Evolutionary conservation across 2,888 invertebrate species (phyloP).

Genomic region (Drosophila mayaguana): DNA sequence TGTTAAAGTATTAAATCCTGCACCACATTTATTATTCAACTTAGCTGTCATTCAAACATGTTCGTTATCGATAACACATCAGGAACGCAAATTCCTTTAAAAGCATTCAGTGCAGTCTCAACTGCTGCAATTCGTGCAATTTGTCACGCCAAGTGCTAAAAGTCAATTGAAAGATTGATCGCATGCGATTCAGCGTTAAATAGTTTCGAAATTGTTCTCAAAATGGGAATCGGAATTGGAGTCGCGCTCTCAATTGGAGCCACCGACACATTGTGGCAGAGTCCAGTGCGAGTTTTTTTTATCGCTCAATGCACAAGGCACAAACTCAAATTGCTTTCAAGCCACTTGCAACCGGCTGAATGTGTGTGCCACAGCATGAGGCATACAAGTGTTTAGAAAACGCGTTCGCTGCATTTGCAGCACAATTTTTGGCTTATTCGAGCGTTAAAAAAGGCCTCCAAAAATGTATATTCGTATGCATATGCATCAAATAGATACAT

Average conservation of each 20-base stretch:
- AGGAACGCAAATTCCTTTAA: not conserved
- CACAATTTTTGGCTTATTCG: constrained; percentile 66
- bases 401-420: constrained; percentile 57
- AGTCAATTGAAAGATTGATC: constrained; percentile 36
- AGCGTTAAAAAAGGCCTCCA: constrained; percentile 20
- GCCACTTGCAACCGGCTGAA: constrained; percentile 28
- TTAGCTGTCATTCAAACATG: not conserved
- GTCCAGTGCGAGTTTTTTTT: constrained; percentile 30
- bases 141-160: constrained; percentile 30
- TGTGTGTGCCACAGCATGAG: constrained; percentile 19
- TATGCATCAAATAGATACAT: not conserved
- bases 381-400: constrained; percentile 45
- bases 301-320: constrained; percentile 30
- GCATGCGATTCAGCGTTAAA: constrained; percentile 28
- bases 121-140: not conserved
- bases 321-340: constrained; percentile 53
- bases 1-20: not conserved
- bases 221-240: constrained; percentile 23
- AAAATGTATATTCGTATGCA: constrained; percentile 4
- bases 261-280: constrained; percentile 9
- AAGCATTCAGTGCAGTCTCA: not conserved
- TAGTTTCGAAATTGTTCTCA: constrained; percentile 22
- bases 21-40: not conserved
- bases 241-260: not conserved
- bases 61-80: not conserved